phyloP scores from a whole-genome alignment of 2,797 vertebrate species.

The Steatocranus sp. region DNA sequence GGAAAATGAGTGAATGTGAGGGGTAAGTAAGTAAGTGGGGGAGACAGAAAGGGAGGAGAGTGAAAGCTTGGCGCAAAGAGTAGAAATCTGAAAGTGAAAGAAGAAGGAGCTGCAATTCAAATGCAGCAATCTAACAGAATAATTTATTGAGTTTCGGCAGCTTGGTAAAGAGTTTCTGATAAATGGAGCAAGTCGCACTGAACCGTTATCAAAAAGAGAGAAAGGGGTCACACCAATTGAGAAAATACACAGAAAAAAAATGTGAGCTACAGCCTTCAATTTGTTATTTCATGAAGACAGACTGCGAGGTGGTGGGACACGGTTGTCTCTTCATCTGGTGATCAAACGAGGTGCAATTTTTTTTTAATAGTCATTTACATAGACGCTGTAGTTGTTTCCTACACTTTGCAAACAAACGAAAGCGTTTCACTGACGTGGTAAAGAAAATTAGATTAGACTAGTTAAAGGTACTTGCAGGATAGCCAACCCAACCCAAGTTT shows the following conservation, averaged over 20 bases:
- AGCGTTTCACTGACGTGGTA: background rate
- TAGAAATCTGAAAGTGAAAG: conserved; percentile 48
- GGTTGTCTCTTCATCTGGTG: background rate
- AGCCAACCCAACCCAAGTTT: background rate
- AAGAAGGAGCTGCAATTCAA: conserved; percentile 64
- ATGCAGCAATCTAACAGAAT: conserved; percentile 76
- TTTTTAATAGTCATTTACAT: background rate
- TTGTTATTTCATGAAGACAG: conserved; percentile 58
- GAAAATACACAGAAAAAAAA: conserved; percentile 58
- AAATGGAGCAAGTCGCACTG: conserved; percentile 76
- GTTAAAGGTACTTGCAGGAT: background rate
- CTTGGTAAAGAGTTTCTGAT: conserved; percentile 75
- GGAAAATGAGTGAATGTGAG: conserved; percentile 43
- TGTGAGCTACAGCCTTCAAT: conserved; percentile 56
- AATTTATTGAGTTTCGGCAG: conserved; percentile 73
- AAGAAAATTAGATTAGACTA: background rate
- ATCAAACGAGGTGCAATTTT: background rate
- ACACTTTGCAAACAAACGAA: background rate
- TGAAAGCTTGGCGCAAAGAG: conserved; percentile 27
- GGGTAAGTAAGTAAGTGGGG: conserved; percentile 11
- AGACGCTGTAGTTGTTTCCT: background rate
- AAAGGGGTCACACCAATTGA: conserved; percentile 54
- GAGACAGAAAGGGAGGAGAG: conserved; percentile 3
- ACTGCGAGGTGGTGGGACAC: conserved; percentile 34
- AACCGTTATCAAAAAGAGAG: conserved; percentile 75